Conservation (phyloP, 2,113 vertebrate species). For the Setophaga kirtlandii region DNA sequence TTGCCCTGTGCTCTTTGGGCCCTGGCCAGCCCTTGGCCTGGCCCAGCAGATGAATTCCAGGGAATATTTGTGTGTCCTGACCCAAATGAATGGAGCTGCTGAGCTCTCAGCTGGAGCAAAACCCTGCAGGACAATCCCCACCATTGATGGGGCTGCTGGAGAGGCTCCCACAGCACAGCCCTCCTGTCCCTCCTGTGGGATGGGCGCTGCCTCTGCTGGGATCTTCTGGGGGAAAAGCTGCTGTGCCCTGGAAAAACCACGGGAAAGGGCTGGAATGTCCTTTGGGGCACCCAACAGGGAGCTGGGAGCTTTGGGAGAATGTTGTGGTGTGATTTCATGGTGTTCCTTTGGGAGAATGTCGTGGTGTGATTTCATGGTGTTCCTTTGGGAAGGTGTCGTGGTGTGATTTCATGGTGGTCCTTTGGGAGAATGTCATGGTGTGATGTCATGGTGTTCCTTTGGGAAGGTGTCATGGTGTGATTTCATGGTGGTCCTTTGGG, state of each 20-base stretch:
- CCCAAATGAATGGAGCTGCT: constrained; percentile 1
- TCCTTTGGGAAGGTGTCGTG: no score
- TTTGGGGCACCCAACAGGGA: not conserved
- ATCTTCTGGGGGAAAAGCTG: not conserved
- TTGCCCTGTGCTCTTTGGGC: constrained; percentile 31
- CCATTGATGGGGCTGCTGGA: not conserved
- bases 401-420: no score
- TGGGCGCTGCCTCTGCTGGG: not conserved
- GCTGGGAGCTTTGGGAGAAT: not conserved
- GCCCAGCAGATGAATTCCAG: not conserved
- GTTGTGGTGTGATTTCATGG: no score
- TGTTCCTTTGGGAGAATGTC: no score
- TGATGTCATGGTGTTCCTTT: no score
- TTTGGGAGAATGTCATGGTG: no score
- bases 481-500: no score
- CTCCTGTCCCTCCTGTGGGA: not conserved
- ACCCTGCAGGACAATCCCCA: not conserved
- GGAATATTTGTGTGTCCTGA: not conserved
- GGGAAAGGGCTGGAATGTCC: not conserved
- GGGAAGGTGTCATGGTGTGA: no score
- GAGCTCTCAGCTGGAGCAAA: not conserved
- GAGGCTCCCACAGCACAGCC: not conserved
- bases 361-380: no score
- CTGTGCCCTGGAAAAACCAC: not conserved
- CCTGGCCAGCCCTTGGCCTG: not conserved